These are phyloP conservation scores for Cervus canadensis DNA, from an alignment of 2,113 vertebrate species.

Conservation along the genomic window DNA sequence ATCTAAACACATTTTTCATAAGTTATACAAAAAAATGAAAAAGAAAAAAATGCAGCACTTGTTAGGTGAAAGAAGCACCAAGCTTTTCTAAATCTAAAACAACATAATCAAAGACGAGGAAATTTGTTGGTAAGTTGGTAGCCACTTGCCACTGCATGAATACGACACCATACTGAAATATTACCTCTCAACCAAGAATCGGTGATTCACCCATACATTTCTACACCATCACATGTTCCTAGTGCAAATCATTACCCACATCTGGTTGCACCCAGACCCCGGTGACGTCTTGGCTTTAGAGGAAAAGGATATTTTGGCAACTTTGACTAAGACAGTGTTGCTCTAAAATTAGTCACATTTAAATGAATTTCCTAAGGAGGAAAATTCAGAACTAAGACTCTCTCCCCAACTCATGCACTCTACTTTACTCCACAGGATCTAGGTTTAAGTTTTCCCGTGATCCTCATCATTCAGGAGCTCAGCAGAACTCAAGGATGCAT, in stretches of 20 bases:
- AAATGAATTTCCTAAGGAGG: background rate
- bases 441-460: background rate
- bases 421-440: background rate
- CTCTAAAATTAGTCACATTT: background rate
- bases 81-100: constrained; percentile 36
- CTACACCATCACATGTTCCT: background rate
- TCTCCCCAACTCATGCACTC: background rate
- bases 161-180: background rate
- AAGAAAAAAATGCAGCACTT: background rate
- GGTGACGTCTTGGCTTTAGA: background rate
- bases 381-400: background rate
- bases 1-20: constrained; percentile 43
- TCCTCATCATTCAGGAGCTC: too few species aligned
- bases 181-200: background rate
- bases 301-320: background rate
- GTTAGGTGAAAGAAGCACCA: background rate
- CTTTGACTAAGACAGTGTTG: background rate
- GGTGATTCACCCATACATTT: background rate
- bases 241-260: background rate
- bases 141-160: background rate
- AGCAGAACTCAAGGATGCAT: accelerated
- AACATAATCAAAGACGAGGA: constrained; percentile 5
- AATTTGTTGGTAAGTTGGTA: background rate
- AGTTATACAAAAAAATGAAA: background rate
- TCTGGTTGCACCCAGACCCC: too few species aligned